These are phyloP conservation scores for Oriolus oriolus DNA, from an alignment of 2,113 vertebrate species.

Conservation along the genomic window DNA sequence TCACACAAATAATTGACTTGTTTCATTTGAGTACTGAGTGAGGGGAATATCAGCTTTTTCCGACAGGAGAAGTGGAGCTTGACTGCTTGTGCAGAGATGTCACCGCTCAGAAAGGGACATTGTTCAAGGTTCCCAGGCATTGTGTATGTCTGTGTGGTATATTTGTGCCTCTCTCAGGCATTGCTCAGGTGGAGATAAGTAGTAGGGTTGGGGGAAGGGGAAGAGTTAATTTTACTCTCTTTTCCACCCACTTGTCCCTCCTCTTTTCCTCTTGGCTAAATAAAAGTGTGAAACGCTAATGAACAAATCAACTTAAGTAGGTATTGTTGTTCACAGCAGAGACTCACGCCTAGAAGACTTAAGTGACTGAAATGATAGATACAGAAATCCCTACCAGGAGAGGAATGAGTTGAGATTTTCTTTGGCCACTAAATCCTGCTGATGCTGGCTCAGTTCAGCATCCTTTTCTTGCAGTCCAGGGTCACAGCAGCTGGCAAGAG, in stretches of 20 bases:
- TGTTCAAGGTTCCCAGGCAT: conserved; percentile 5
- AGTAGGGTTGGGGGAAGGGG: neutral
- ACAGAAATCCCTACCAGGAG: neutral
- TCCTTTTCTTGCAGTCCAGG: neutral
- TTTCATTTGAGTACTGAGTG: neutral
- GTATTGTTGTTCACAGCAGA: neutral
- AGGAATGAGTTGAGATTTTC: neutral
- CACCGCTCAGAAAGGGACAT: neutral
- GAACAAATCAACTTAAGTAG: neutral
- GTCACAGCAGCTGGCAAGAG: neutral
- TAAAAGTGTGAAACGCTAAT: neutral
- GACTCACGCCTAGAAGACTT: neutral
- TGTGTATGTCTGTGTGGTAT: neutral
- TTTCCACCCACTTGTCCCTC: neutral
- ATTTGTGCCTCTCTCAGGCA: neutral
- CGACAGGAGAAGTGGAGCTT: conserved; percentile 29
- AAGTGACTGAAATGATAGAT: neutral
- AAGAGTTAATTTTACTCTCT: neutral
- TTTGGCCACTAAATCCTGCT: neutral
- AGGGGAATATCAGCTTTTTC: conserved; percentile 16
- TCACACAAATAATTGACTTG: conserved; percentile 49
- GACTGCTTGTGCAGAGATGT: conserved; percentile 36
- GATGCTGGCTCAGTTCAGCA: neutral
- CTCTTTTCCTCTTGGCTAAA: neutral
- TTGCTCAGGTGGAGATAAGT: neutral